A percentile compares a stretch with the other conserved stretches of the same genome.
Evolutionary conservation across 2,888 invertebrate species (phyloP).

Genomic region (Ecdyonurus torrentis): DNA sequence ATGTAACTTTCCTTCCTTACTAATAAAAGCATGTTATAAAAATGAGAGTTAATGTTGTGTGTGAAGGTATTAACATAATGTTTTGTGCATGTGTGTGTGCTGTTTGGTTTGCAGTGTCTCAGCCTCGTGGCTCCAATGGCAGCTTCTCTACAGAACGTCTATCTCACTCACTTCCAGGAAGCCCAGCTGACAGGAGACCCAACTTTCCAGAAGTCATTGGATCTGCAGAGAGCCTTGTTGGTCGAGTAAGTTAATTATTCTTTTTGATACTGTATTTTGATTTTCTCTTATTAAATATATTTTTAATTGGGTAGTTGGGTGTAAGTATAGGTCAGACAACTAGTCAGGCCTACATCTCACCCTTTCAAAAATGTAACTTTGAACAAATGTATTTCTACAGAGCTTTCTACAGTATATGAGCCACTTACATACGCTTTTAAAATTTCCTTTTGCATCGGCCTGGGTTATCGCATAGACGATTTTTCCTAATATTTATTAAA

Average conservation of each 20-base stretch:
- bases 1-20: background rate
- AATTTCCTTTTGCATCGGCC: too few species aligned
- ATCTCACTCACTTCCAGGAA: conserved; percentile 51
- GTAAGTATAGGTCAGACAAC: too few species aligned
- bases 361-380: too few species aligned
- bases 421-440: too few species aligned
- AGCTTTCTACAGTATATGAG: too few species aligned
- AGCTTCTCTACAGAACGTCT: conserved; percentile 39
- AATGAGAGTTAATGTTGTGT: background rate
- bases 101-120: conserved; percentile 21
- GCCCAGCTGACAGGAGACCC: conserved; percentile 47
- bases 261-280: too few species aligned
- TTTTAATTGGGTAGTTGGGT: too few species aligned
- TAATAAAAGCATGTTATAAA: background rate
- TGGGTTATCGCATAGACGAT: too few species aligned
- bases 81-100: background rate
- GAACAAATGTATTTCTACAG: too few species aligned
- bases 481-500: too few species aligned
- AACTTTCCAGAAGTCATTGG: conserved; percentile 68
- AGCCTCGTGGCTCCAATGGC: conserved; percentile 37
- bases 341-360: too few species aligned
- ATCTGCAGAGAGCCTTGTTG: conserved; percentile 89
- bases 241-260: conserved; percentile 45
- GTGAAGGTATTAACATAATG: background rate
- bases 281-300: too few species aligned